Conservation (phyloP, 2,797 vertebrate species). For the Siniperca undulata region DNA sequence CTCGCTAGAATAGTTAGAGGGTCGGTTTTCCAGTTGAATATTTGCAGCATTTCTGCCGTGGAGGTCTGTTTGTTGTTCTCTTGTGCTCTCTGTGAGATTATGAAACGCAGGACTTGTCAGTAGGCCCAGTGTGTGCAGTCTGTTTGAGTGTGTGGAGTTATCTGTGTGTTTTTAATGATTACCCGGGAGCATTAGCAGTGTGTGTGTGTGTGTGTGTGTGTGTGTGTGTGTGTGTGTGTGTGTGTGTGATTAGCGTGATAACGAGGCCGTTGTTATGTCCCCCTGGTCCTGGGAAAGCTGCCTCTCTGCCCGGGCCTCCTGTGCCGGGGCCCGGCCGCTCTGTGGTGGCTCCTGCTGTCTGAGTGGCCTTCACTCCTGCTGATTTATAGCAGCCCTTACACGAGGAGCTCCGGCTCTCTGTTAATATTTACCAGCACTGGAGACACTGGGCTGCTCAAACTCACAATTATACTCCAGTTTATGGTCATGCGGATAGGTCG, state of each 20-base stretch:
- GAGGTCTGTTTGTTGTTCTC: constrained; percentile 71
- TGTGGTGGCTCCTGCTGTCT: constrained; percentile 82
- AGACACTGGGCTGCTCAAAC: constrained; percentile 68
- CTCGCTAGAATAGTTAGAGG: not conserved
- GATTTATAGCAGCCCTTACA: constrained; percentile 88
- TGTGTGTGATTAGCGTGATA: constrained; percentile 71
- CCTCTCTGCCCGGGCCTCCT: constrained; percentile 46
- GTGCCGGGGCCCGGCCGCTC: constrained; percentile 41
- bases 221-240: constrained; percentile 59
- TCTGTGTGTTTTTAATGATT: constrained; percentile 83
- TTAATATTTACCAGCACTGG: constrained; percentile 91
- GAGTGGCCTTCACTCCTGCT: constrained; percentile 88
- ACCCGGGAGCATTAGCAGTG: constrained; percentile 66
- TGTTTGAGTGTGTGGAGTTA: constrained; percentile 77
- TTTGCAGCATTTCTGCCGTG: constrained; percentile 35
- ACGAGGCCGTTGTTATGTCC: constrained; percentile 71
- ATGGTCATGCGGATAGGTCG: constrained; percentile 42
- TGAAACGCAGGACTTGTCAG: constrained; percentile 63
- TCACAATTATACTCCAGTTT: constrained; percentile 49
- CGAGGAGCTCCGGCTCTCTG: constrained; percentile 84
- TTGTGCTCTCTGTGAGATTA: constrained; percentile 42
- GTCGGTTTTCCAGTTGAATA: constrained; percentile 6
- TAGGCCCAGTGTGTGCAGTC: constrained; percentile 61
- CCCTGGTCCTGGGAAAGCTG: constrained; percentile 84
- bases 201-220: constrained; percentile 57